These are phyloP conservation scores for Corvus hawaiiensis DNA, from an alignment of 2,113 vertebrate species.

Conservation along the genomic window DNA sequence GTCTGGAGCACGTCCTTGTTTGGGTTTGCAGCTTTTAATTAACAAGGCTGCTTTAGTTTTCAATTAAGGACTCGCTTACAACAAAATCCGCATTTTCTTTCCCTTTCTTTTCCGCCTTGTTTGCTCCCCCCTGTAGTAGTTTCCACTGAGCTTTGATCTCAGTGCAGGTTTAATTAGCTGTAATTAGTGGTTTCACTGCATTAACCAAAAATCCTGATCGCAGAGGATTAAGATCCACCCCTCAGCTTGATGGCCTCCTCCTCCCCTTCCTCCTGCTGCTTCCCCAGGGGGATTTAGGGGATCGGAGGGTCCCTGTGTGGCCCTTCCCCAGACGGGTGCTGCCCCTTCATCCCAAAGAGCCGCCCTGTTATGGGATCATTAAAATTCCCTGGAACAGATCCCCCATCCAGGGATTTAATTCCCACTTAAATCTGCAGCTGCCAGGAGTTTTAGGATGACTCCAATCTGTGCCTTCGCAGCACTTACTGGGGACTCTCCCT, in stretches of 20 bases:
- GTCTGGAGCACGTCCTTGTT: neutral
- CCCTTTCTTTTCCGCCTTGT: constrained; percentile 19
- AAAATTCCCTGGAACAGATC: neutral
- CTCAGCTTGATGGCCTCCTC: neutral
- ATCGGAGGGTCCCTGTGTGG: neutral
- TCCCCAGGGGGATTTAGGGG: neutral
- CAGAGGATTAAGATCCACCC: neutral
- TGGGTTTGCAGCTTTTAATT: constrained; percentile 35
- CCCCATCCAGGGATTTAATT: neutral
- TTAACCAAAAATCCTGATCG: constrained; percentile 14
- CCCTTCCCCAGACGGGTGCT: neutral
- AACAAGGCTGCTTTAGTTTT: constrained; percentile 47
- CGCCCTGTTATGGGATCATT: neutral
- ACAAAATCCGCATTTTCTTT: constrained; percentile 20
- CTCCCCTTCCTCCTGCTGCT: neutral
- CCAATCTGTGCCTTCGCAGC: neutral
- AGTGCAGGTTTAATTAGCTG: constrained; percentile 49
- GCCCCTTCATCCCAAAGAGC: neutral
- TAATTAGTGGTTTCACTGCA: constrained; percentile 43
- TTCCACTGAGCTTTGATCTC: constrained; percentile 47
- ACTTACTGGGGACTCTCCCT: neutral
- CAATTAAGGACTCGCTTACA: constrained; percentile 27
- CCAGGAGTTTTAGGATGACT: neutral
- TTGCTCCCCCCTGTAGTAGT: constrained; percentile 15
- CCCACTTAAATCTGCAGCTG: neutral